These are phyloP conservation scores for Gobio occitaniae DNA, from an alignment of 2,797 vertebrate species.

Conservation along the genomic window DNA sequence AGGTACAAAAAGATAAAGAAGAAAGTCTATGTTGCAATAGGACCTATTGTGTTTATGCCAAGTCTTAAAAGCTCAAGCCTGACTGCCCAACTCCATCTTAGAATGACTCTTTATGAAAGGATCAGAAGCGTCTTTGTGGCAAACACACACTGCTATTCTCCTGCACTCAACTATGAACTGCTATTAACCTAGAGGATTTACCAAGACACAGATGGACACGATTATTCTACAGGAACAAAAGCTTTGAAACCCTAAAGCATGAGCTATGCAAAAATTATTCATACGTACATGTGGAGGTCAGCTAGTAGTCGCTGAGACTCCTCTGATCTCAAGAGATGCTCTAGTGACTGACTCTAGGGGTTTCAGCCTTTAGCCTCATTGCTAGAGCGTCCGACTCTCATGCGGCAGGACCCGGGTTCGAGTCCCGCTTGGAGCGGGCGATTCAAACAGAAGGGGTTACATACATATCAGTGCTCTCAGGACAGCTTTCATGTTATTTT, in stretches of 20 bases:
- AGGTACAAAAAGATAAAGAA: slow-evolving; percentile 2
- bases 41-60: not conserved
- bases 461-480: not conserved
- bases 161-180: slow-evolving; percentile 17
- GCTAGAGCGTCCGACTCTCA: too few species aligned
- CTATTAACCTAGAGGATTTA: slow-evolving; percentile 50
- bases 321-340: too few species aligned
- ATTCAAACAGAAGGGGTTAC: too few species aligned
- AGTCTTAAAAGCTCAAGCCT: slow-evolving; percentile 5
- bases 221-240: slow-evolving; percentile 55
- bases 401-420: too few species aligned
- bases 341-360: too few species aligned
- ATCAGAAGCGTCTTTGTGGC: not conserved
- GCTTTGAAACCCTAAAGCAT: slow-evolving; percentile 49
- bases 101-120: slow-evolving; percentile 22
- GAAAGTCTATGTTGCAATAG: slow-evolving; percentile 10
- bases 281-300: not conserved
- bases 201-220: slow-evolving; percentile 57
- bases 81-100: slow-evolving; percentile 33
- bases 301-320: too few species aligned
- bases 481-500: not conserved
- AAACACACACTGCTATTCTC: slow-evolving; percentile 6
- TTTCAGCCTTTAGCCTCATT: too few species aligned
- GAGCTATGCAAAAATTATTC: slow-evolving; percentile 8
- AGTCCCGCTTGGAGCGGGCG: too few species aligned